phyloP scores from a whole-genome alignment of 2,113 vertebrate genomes.

The Myiagra hebetior region DNA sequence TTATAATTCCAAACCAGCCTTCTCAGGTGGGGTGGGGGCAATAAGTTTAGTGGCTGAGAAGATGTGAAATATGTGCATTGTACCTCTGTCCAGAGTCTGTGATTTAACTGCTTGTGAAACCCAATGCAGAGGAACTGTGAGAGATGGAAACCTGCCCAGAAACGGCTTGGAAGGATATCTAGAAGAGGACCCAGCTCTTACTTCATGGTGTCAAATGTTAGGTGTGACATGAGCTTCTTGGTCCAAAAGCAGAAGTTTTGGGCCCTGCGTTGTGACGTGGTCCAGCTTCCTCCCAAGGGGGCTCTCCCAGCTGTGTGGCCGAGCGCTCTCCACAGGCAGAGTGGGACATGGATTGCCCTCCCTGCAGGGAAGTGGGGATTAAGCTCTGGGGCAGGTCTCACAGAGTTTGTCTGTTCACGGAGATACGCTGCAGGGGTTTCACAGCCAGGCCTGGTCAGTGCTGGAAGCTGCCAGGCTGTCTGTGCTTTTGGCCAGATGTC shows the following conservation, averaged over 20 bases:
- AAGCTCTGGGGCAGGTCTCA: not conserved
- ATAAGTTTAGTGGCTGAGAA: not conserved
- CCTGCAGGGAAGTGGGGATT: not conserved
- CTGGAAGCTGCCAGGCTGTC: not conserved
- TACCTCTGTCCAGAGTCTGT: not conserved
- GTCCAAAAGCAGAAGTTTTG: not conserved
- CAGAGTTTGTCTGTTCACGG: not conserved
- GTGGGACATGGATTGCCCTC: not conserved
- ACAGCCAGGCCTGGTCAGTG: not conserved
- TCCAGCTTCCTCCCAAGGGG: not conserved
- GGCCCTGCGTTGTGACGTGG: not conserved
- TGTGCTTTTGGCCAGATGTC: not conserved
- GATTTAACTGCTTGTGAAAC: not conserved
- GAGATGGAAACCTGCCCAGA: not conserved
- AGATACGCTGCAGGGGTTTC: not conserved
- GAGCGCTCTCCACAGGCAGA: not conserved
- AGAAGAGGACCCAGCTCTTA: not conserved
- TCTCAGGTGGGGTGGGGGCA: not conserved
- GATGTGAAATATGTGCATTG: not conserved
- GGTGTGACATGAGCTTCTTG: not conserved
- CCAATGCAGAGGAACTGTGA: not conserved
- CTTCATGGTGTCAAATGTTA: not conserved
- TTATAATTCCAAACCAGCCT: not conserved
- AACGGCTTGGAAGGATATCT: not conserved
- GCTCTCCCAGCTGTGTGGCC: fast-evolving